phyloP scores from a whole-genome alignment of 2,113 vertebrate species.

The Nothocercus julius region DNA sequence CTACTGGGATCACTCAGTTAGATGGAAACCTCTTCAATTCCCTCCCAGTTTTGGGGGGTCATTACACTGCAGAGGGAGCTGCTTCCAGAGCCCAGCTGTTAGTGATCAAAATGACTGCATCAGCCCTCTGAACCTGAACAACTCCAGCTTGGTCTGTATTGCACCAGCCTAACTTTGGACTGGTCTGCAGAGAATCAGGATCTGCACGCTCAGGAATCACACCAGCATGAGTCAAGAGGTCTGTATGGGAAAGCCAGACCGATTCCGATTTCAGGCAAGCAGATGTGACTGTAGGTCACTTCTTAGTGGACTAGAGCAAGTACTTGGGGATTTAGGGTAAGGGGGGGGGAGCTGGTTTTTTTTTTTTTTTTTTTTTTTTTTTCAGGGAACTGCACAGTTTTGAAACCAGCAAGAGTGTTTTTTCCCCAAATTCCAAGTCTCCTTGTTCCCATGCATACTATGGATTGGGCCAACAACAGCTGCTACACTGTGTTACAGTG shows the following conservation, averaged over 20 bases:
- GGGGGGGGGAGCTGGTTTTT: background rate
- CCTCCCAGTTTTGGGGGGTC: background rate
- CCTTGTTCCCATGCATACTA: background rate
- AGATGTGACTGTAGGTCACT: constrained; percentile 1
- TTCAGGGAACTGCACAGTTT: constrained; percentile 15
- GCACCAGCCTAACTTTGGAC: background rate
- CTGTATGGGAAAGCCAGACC: constrained; percentile 18
- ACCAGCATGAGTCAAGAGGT: constrained; percentile 46
- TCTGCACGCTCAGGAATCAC: constrained; percentile 22
- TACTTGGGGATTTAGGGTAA: background rate
- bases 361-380: constrained; percentile 49
- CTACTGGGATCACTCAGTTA: constrained; percentile 30
- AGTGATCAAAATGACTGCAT: constrained; percentile 31
- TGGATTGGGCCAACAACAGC: constrained; percentile 6
- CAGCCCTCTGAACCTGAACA: constrained; percentile 13
- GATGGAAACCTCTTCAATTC: constrained; percentile 45
- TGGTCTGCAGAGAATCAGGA: constrained; percentile 33
- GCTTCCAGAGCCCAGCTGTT: constrained; percentile 28
- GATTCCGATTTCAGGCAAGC: background rate
- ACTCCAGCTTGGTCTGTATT: constrained; percentile 21
- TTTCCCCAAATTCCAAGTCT: background rate
- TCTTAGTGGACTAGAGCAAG: constrained; percentile 4
- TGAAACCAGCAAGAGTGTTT: constrained; percentile 7
- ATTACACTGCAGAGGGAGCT: constrained; percentile 12
- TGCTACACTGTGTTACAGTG: background rate